These are phyloP conservation scores for Epinephelus awoara DNA, from an alignment of 2,797 vertebrate genomes.

Conservation along the genomic window DNA sequence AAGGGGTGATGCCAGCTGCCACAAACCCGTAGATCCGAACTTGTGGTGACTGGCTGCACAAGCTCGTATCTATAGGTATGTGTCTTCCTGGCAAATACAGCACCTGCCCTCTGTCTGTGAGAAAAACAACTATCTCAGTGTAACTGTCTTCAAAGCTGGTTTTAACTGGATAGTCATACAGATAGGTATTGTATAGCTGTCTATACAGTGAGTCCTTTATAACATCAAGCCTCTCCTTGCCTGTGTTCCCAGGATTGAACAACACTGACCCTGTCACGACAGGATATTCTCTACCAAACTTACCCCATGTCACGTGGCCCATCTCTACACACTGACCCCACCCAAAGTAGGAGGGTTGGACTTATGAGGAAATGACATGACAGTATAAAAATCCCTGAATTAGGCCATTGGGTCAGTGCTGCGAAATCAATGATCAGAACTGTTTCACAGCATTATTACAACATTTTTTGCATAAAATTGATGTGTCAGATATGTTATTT, in stretches of 20 bases:
- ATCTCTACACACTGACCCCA: conserved; percentile 65
- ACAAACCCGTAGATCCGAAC: conserved; percentile 99
- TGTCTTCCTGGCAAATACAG: conserved; percentile 90
- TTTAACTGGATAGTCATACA: conserved; percentile 24
- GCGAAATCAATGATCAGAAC: conserved; percentile 5
- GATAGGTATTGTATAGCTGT: conserved; percentile 16
- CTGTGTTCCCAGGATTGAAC: conserved; percentile 25
- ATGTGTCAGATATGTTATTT: background rate
- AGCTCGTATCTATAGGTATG: conserved; percentile 99
- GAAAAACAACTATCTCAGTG: conserved; percentile 3
- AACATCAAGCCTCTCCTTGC: conserved; percentile 16
- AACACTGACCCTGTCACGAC: conserved; percentile 15
- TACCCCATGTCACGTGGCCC: conserved; percentile 43
- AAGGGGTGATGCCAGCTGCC: conserved; percentile 89
- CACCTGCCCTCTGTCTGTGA: conserved; percentile 56
- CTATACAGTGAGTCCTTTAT: conserved; percentile 16
- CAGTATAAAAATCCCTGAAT: conserved; percentile 24
- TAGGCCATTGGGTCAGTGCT: conserved; percentile 37
- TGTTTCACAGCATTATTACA: background rate
- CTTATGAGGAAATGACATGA: conserved; percentile 37
- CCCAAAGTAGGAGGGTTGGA: conserved; percentile 58
- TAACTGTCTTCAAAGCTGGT: conserved; percentile 20
- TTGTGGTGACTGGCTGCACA: conserved; percentile 96
- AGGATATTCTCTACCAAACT: conserved; percentile 23
- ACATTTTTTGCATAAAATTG: background rate